These are phyloP conservation scores for Calidris pygmaea DNA, from an alignment of 2,113 vertebrate genomes.

Conservation along the genomic window DNA sequence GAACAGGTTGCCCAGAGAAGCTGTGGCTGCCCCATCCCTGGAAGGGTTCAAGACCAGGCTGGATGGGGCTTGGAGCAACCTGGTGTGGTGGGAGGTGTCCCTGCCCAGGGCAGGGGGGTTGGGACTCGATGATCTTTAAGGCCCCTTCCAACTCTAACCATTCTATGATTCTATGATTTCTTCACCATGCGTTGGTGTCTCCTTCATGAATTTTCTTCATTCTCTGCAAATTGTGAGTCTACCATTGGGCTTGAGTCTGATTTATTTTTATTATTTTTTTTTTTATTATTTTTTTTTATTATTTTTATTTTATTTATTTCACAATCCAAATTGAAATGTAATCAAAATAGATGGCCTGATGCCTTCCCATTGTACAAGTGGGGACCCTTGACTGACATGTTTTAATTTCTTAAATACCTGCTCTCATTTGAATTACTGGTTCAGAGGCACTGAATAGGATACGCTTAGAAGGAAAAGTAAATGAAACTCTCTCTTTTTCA, in stretches of 20 bases:
- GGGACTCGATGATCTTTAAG: no score
- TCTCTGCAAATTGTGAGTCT: neutral
- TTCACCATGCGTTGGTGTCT: neutral
- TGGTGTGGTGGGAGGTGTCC: no score
- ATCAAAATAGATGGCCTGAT: neutral
- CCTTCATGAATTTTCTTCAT: neutral
- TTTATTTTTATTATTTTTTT: neutral
- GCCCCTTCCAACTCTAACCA: no score
- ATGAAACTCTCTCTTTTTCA: neutral
- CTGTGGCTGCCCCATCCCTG: no score
- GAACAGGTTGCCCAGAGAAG: no score
- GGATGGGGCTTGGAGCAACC: no score
- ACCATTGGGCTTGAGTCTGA: rapidly evolving
- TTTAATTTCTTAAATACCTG: neutral
- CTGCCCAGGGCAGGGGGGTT: no score
- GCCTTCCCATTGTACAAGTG: neutral
- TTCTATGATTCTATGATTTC: neutral
- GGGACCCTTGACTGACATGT: neutral
- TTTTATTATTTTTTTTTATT: neutral
- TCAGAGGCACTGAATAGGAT: neutral
- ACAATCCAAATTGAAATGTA: neutral
- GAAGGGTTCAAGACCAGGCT: no score
- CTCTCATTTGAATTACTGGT: neutral
- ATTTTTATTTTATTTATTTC: neutral
- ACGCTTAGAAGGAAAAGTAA: neutral